Percentiles rank a stretch among this genome's conserved stretches.
Conservation (phyloP, 2,797 vertebrate species). For the Oreochromis mossambicus region DNA sequence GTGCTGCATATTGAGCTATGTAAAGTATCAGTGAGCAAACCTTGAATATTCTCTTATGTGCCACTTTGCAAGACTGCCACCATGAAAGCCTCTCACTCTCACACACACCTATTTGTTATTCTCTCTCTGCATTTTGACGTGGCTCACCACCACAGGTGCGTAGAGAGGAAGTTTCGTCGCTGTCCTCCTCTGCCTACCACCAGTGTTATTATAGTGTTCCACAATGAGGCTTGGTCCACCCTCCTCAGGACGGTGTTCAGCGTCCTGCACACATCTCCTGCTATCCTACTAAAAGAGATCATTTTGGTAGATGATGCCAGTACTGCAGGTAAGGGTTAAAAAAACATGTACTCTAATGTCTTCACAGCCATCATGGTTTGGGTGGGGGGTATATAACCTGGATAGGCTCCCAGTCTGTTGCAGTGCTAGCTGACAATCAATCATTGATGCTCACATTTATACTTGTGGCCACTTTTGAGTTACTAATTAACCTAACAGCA, state of each 20-base stretch:
- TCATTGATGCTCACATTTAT: background rate
- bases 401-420: background rate
- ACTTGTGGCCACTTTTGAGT: background rate
- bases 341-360: background rate
- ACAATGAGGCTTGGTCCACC: constrained; percentile 95
- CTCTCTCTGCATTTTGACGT: background rate
- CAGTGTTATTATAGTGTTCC: constrained; percentile 93
- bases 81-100: background rate
- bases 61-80: background rate
- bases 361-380: background rate
- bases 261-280: constrained; percentile 85
- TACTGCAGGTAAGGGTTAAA: constrained; percentile 74
- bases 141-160: constrained; percentile 76
- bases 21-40: background rate
- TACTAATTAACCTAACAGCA: background rate
- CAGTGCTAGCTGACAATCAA: background rate
- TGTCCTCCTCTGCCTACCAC: constrained; percentile 87
- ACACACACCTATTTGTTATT: background rate
- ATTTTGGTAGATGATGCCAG: constrained; percentile 94
- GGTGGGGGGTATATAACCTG: background rate
- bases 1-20: background rate
- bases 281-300: constrained; percentile 85
- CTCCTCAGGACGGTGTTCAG: constrained; percentile 91
- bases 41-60: background rate
- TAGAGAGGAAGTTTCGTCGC: constrained; percentile 85